Evolutionary conservation across 2,797 vertebrate species (phyloP).

Genomic region (Pantherophis vulpinus): DNA sequence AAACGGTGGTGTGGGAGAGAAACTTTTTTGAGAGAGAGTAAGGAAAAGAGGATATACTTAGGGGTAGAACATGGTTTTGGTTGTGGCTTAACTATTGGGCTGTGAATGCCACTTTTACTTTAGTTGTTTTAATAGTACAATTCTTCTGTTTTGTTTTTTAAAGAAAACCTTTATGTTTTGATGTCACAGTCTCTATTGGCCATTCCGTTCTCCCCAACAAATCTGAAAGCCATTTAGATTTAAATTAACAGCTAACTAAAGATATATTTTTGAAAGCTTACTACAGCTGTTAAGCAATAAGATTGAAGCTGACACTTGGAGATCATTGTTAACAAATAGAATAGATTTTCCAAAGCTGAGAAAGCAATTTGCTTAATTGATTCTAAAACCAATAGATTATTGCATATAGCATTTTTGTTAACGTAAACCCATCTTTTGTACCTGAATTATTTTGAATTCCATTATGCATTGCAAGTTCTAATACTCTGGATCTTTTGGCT

Average conservation of each 20-base stretch:
- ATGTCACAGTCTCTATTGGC: slow-evolving; percentile 69
- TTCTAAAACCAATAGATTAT: slow-evolving; percentile 22
- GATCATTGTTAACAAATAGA: slow-evolving; percentile 64
- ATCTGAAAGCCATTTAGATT: slow-evolving; percentile 72
- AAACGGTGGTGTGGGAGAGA: slow-evolving; percentile 75
- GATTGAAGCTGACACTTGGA: slow-evolving; percentile 65
- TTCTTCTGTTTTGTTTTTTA: slow-evolving; percentile 57
- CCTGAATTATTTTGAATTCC: slow-evolving; percentile 33
- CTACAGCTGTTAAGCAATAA: slow-evolving; percentile 73
- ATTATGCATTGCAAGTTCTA: slow-evolving; percentile 24
- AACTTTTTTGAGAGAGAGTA: slow-evolving; percentile 54
- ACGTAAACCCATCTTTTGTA: slow-evolving; percentile 18
- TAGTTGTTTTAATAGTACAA: slow-evolving; percentile 71
- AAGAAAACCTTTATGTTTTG: slow-evolving; percentile 65
- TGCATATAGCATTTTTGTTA: slow-evolving; percentile 25
- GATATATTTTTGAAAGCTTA: slow-evolving; percentile 62
- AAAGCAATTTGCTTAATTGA: slow-evolving; percentile 62
- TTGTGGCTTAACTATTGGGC: slow-evolving; percentile 78
- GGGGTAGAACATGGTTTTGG: slow-evolving; percentile 78
- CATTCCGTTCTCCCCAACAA: slow-evolving; percentile 60
- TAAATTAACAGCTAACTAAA: slow-evolving; percentile 60
- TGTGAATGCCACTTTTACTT: slow-evolving; percentile 77
- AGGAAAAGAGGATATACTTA: slow-evolving; percentile 69
- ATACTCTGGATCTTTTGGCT: slow-evolving; percentile 47
- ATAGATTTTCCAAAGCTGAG: slow-evolving; percentile 63